Evolutionary conservation across 2,888 invertebrate genomes (phyloP).

Genomic region (Hoplodrina blanda): DNA sequence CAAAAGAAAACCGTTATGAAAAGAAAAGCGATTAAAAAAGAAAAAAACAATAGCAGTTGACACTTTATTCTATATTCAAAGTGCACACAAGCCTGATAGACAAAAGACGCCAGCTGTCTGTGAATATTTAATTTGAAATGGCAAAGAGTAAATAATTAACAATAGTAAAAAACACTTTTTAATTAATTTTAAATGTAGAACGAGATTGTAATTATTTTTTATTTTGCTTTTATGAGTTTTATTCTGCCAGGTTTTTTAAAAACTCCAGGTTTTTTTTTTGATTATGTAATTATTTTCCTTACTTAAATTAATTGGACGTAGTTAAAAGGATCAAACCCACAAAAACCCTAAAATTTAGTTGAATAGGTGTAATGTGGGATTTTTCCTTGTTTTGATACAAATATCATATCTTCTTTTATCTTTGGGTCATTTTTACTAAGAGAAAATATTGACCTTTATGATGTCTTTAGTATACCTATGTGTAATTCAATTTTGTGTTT

Average conservation of each 20-base stretch:
- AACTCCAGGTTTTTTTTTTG: too few relatives aligned
- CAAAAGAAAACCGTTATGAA: constrained; percentile 1
- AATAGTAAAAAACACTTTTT: neutral
- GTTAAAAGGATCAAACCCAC: too few relatives aligned
- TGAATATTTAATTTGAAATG: neutral
- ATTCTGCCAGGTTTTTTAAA: neutral
- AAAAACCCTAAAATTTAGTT: too few relatives aligned
- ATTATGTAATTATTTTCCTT: neutral
- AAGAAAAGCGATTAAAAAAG: neutral
- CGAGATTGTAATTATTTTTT: neutral
- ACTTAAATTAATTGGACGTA: neutral
- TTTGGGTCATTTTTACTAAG: too few relatives aligned
- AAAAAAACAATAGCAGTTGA: constrained; percentile 6
- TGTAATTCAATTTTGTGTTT: too few relatives aligned
- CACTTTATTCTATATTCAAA: constrained; percentile 33
- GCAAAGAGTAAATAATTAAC: constrained; percentile 2
- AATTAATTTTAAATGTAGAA: constrained; percentile 12
- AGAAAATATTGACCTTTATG: too few relatives aligned
- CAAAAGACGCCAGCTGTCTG: constrained; percentile 12
- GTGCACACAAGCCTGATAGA: constrained; percentile 19
- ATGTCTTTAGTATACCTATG: too few relatives aligned
- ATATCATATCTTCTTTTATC: too few relatives aligned
- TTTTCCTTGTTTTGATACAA: too few relatives aligned
- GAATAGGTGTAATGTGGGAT: too few relatives aligned
- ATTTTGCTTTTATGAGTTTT: neutral